phyloP scores from a whole-genome alignment of 2,888 invertebrate genomes.

The Ischnus inquisitorius region DNA sequence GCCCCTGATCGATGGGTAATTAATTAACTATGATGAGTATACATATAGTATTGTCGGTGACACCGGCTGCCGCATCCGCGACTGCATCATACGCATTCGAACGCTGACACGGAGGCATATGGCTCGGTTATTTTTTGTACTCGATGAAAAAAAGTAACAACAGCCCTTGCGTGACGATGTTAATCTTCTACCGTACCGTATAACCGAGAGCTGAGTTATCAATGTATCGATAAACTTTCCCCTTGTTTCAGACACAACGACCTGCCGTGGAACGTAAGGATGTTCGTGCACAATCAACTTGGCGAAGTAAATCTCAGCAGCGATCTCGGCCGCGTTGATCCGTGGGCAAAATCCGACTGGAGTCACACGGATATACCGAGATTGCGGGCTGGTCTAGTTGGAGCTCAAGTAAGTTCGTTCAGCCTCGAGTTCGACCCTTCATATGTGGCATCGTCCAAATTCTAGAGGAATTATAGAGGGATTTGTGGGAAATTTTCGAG shows the following conservation, averaged over 20 bases:
- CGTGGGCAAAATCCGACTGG: slow-evolving; percentile 95
- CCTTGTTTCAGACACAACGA: slow-evolving; percentile 90
- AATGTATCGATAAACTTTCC: neutral
- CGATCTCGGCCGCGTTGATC: slow-evolving; percentile 88
- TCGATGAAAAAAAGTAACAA: slow-evolving; percentile 17
- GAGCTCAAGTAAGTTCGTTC: slow-evolving; percentile 90
- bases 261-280: slow-evolving; percentile 95
- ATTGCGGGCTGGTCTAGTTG: slow-evolving; percentile 93
- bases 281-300: slow-evolving; percentile 92
- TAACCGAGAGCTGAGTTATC: neutral
- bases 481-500: no score
- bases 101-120: neutral
- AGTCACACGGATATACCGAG: slow-evolving; percentile 97
- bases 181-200: neutral
- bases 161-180: slow-evolving; percentile 1
- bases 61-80: slow-evolving; percentile 1
- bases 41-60: neutral
- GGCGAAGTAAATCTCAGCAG: slow-evolving; percentile 84
- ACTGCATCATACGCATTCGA: neutral
- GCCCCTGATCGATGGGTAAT: slow-evolving; percentile 92
- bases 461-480: neutral
- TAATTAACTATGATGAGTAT: slow-evolving; percentile 31
- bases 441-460: neutral
- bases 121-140: neutral
- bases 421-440: no score